Conservation (phyloP, 2,888 invertebrate genomes). For the Miltochrista miniata region DNA sequence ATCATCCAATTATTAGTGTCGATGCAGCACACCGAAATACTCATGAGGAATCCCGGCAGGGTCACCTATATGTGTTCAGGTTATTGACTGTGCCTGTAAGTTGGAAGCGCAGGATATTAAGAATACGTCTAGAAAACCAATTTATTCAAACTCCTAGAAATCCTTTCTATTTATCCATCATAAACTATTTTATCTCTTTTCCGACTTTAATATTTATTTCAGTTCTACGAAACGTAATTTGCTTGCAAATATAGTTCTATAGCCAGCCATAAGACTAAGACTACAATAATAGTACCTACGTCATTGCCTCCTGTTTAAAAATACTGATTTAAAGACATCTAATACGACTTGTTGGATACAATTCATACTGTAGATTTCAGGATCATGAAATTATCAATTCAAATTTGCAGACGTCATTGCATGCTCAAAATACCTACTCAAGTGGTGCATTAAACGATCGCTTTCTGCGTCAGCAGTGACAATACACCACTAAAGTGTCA, state of each 20-base stretch:
- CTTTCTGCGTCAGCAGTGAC: slow-evolving; percentile 8
- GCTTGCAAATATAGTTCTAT: not conserved
- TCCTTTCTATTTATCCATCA: not conserved
- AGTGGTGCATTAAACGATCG: slow-evolving; percentile 10
- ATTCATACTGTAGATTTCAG: not conserved
- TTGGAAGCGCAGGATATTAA: no score
- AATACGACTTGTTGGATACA: no score
- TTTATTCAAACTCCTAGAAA: no score
- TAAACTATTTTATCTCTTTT: slow-evolving; percentile 3
- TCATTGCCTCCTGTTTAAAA: no score
- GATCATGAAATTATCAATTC: not conserved
- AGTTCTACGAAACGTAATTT: slow-evolving; percentile 6
- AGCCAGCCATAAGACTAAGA: not conserved
- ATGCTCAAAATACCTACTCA: not conserved
- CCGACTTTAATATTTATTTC: slow-evolving; percentile 7
- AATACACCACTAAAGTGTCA: slow-evolving; percentile 7
- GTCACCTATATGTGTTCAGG: no score
- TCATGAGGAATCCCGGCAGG: no score
- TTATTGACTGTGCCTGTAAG: no score
- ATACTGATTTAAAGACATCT: no score
- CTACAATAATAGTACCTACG: no score
- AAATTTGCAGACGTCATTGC: not conserved
- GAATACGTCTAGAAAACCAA: no score
- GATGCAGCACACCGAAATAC: no score
- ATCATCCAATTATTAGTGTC: no score